A percentile compares a stretch with the other conserved stretches of the same genome.
Conservation (phyloP, 2,113 vertebrate species). For the Python bivittatus region DNA sequence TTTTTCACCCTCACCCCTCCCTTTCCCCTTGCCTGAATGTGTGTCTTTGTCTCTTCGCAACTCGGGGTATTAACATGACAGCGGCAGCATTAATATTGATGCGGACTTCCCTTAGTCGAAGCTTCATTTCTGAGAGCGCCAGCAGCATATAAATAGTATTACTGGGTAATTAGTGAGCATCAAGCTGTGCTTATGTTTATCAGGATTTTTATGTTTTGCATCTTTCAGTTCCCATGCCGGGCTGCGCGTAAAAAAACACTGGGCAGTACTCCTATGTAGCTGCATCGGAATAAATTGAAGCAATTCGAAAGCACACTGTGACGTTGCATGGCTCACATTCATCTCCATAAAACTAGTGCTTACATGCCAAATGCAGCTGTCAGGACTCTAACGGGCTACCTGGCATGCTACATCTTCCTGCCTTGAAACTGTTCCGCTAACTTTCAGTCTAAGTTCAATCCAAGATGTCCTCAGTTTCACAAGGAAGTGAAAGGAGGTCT, state of each 20-base stretch:
- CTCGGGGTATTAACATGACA: conserved; percentile 46
- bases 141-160: conserved; percentile 67
- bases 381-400: neutral
- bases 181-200: conserved; percentile 61
- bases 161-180: conserved; percentile 64
- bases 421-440: neutral
- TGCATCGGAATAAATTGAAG: neutral
- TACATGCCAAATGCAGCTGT: neutral
- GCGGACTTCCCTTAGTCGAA: conserved; percentile 50
- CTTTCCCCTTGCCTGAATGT: conserved; percentile 26
- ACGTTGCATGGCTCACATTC: neutral
- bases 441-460: neutral
- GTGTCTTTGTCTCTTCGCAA: conserved; percentile 1
- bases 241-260: neutral
- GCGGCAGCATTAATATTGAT: conserved; percentile 71
- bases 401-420: no score
- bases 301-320: neutral
- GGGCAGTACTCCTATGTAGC: neutral
- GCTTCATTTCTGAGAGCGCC: conserved; percentile 55
- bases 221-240: conserved; percentile 11
- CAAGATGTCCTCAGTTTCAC: neutral
- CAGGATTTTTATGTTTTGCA: conserved; percentile 45
- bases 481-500: neutral
- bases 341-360: neutral
- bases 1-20: neutral